Conservation (phyloP, 2,113 vertebrate genomes). For the Malaclemys terrapin region DNA sequence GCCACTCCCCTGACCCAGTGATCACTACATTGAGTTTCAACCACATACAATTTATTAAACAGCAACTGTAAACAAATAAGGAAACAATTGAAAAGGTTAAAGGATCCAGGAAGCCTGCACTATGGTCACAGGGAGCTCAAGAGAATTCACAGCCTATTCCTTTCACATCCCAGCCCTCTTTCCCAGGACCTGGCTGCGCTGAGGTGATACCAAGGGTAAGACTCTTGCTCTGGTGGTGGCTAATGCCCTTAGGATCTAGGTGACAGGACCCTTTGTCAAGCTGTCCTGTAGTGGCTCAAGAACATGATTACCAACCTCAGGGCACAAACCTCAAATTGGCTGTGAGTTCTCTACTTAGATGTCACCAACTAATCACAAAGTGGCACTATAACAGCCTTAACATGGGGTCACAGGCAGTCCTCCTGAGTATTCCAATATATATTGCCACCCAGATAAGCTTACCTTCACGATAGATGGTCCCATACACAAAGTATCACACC, state of each 20-base stretch:
- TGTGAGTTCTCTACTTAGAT: neutral
- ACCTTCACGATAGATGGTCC: neutral
- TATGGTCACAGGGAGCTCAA: neutral
- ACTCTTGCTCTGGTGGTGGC: neutral
- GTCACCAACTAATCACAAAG: neutral
- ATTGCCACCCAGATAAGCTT: neutral
- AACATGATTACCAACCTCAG: neutral
- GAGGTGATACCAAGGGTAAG: neutral
- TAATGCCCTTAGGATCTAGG: neutral
- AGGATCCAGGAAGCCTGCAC: neutral
- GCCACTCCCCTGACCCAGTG: neutral
- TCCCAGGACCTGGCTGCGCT: neutral
- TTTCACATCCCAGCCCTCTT: neutral
- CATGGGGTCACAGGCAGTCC: neutral
- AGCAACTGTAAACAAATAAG: neutral
- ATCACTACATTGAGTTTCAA: neutral
- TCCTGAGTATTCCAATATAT: neutral
- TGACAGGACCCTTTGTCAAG: neutral
- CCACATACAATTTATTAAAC: neutral
- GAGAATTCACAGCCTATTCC: neutral
- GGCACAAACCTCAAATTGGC: neutral
- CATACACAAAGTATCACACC: neutral
- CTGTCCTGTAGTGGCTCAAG: neutral
- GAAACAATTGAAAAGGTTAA: neutral
- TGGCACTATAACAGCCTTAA: neutral